Percentiles rank a stretch among this genome's conserved stretches.
Evolutionary conservation across 2,113 vertebrate genomes (phyloP).

Genomic region (Ornithorhynchus anatinus): DNA sequence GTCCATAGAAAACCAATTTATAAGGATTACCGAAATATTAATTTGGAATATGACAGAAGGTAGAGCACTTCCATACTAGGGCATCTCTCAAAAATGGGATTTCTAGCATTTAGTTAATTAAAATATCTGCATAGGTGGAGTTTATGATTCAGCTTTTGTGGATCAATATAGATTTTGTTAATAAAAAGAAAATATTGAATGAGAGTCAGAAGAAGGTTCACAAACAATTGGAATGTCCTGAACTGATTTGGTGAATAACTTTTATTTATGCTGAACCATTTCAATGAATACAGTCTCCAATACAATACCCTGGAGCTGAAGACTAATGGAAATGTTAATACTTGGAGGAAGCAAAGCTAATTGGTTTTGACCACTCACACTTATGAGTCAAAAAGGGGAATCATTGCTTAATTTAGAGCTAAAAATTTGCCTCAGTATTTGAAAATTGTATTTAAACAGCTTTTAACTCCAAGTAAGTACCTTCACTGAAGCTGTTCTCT

Average conservation of each 20-base stretch:
- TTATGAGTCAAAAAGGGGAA: neutral
- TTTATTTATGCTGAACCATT: neutral
- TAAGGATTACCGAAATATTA: slow-evolving; percentile 18
- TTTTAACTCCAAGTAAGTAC: too few relatives aligned
- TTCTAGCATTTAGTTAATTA: neutral
- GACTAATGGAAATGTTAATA: neutral
- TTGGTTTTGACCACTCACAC: neutral
- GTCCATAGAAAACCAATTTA: slow-evolving; percentile 11
- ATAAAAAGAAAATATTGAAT: neutral
- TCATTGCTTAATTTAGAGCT: neutral
- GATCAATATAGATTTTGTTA: neutral
- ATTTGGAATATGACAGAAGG: neutral
- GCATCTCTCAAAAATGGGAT: neutral
- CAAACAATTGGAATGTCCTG: neutral
- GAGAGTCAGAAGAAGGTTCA: neutral
- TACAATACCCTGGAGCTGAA: accelerated
- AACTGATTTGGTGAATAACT: neutral
- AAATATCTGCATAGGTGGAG: neutral
- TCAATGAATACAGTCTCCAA: neutral
- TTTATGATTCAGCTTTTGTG: neutral
- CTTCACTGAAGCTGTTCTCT: too few relatives aligned
- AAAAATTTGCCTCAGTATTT: neutral
- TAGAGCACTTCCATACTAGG: neutral
- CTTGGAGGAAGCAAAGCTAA: neutral
- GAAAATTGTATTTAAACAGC: neutral